phyloP scores from a whole-genome alignment of 2,888 invertebrate species.

The Margaritifera margaritifera region DNA sequence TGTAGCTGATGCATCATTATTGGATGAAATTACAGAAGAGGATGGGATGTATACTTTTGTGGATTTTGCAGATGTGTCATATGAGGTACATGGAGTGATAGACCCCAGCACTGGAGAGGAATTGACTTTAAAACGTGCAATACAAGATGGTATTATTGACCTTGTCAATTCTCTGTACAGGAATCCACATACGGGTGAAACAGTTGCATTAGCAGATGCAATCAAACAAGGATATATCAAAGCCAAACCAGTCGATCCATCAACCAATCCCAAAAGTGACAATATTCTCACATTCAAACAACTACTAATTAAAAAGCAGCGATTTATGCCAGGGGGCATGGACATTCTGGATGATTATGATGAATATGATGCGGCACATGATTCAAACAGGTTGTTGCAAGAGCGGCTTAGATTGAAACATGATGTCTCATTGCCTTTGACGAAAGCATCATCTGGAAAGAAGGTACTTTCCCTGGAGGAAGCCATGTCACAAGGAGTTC shows the following conservation, averaged over 20 bases:
- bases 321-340: slow-evolving; percentile 47
- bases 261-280: slow-evolving; percentile 20
- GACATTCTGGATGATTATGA: slow-evolving; percentile 44
- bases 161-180: slow-evolving; percentile 59
- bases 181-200: slow-evolving; percentile 62
- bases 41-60: slow-evolving; percentile 55
- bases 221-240: slow-evolving; percentile 60
- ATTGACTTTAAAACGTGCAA: slow-evolving; percentile 57
- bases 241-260: slow-evolving; percentile 47
- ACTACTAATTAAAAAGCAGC: slow-evolving; percentile 61
- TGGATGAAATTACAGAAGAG: slow-evolving; percentile 43
- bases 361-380: slow-evolving; percentile 38
- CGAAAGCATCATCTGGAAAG: slow-evolving; percentile 57
- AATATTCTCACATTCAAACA: slow-evolving; percentile 58
- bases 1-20: slow-evolving; percentile 50
- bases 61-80: slow-evolving; percentile 56
- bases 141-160: slow-evolving; percentile 62
- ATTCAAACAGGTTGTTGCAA: slow-evolving; percentile 53
- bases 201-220: slow-evolving; percentile 61
- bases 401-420: slow-evolving; percentile 53
- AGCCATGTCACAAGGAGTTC: slow-evolving; percentile 60
- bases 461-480: slow-evolving; percentile 61
- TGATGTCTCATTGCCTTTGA: slow-evolving; percentile 50
- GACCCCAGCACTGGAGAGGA: slow-evolving; percentile 60
- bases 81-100: slow-evolving; percentile 50